Base-by-base conservation (phyloP, 2,888 invertebrate species). In the Acanthosoma haemorrhoidale region DNA sequence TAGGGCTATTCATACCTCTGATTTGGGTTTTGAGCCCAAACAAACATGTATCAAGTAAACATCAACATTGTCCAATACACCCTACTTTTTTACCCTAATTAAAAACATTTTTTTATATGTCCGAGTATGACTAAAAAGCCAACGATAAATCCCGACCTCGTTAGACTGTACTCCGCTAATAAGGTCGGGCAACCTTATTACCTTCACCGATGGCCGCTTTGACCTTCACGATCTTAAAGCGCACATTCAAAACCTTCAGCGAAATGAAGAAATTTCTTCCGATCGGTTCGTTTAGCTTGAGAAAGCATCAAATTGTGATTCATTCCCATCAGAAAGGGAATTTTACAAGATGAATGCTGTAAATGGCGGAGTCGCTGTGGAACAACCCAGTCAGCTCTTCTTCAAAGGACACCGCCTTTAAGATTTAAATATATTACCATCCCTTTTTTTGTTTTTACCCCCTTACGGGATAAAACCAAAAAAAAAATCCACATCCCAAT, bases 401-500 rank as follows among this genome's bases (percentile, higher is more conserved):
- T n/a, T 51, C 51, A 51, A 51, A 51, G 13, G 51, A 13, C n/a
- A 25, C 51, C 51, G 51, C 11, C 51, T 25, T 51, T 25, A 25
- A 29, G 51, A 51, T 51, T 51, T 51, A 51, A 51, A 51, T 51
- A 51, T 25, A 51, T 51, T 51, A 51, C 51, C 51, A 51, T 51
- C 29, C 51, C n/a, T 51, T 18, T 4, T 51, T 51, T 51, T 18
- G 18, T 18, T 18, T 21, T 9, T 18, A 6, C n/a, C 51, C 25
- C 25, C 13, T n/a, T 5, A 3, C 51, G 2, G 5, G n/a, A n/a
- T n/a, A n/a, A n/a, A n/a, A n/a, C n/a, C n/a, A n/a, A n/a, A n/a
- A n/a, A 51, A 51, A 51, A 51, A 51, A 51, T 51, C 51, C 51
- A 51, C 51, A 51, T 51, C 51, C 51, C 51, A 51, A 51, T 51